These are phyloP conservation scores for Caenorhabditis sp. DNA, from an alignment of 2,888 invertebrate genomes.

Conservation along the genomic window DNA sequence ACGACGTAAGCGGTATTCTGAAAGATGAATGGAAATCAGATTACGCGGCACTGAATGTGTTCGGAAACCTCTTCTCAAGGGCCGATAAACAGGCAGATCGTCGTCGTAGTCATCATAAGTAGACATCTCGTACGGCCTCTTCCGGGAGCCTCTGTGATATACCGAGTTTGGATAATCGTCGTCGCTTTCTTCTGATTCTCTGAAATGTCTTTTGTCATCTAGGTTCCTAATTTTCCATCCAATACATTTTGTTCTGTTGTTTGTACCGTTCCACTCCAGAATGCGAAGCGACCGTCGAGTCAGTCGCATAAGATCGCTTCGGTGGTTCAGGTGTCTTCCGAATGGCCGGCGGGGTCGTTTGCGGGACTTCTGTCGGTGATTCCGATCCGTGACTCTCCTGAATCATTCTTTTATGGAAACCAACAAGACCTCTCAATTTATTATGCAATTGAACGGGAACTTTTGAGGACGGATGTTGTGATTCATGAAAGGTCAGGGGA, in stretches of 20 bases:
- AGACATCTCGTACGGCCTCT: slow-evolving; percentile 37
- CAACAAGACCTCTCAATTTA: not conserved
- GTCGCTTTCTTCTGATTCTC: slow-evolving; percentile 28
- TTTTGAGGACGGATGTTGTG: not conserved
- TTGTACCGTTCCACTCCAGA: slow-evolving; percentile 21
- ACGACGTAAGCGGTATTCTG: slow-evolving; percentile 53
- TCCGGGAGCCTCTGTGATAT: slow-evolving; percentile 47
- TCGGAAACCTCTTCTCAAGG: slow-evolving; percentile 42
- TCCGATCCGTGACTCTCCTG: slow-evolving; percentile 52
- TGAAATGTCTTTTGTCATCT: not conserved
- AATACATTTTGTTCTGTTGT: slow-evolving; percentile 38
- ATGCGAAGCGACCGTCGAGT: slow-evolving; percentile 42
- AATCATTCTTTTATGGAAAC: slow-evolving; percentile 9
- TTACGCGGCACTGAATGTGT: not conserved
- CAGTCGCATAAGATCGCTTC: slow-evolving; percentile 10
- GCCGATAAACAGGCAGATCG: slow-evolving; percentile 45
- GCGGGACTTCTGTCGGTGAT: slow-evolving; percentile 28
- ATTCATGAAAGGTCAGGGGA: slow-evolving; percentile 6
- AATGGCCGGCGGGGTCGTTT: slow-evolving; percentile 19
- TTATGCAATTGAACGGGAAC: slow-evolving; percentile 13
- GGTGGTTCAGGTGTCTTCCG: slow-evolving; percentile 5
- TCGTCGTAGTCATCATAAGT: slow-evolving; percentile 54
- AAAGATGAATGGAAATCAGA: not conserved
- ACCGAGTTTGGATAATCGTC: slow-evolving; percentile 37
- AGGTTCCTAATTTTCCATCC: not conserved